Evolutionary conservation across 2,888 invertebrate species (phyloP), one percentile per base, ranked within the genome.

Genomic region (Saturnia japonica): DNA sequence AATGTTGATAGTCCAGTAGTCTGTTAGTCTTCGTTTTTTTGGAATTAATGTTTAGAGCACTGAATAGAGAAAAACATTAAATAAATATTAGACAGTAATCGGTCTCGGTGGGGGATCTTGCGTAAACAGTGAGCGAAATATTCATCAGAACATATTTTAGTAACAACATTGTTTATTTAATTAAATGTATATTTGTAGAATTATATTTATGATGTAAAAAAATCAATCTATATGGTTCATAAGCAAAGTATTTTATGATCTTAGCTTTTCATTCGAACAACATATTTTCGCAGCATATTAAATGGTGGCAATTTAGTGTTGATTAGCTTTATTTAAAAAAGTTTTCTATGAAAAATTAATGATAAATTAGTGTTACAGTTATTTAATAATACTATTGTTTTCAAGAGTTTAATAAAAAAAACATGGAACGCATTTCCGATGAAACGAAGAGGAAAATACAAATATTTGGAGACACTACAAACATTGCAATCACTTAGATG

Each of bases 61-160:
- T 54, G n/a, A 22, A 54, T 54, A 11, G 54, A 54, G 54, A 54
- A 11, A n/a, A 54, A n/a, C 4, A n/a, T 54, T 22, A 54, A 54
- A 54, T n/a, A 60, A 60, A 60, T 2, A 28, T 14, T 60, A 60
- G 28, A 60, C 12, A 28, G 54, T 54, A 28, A 28, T 57, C 57
- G 11, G 57, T 28, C 2, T 34, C 34, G 2, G 34, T 34, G 34
- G 34, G 6, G 57, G 57, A 11, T 60, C 57, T 28, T 60, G 28
- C 12, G 57, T 60, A 60, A 60, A 28, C 28, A 60, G 25, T 28
- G 57, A 60, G 57, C 57, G n/a, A 25, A 60, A 60, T 60, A 60
- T 25, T 60, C 57, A 25, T 60, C 57, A 28, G 28, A 60, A 28
- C 12, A 60, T 60, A 25, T 60, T 60, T 60, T 60, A 60, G 25